Conservation (phyloP, 2,797 vertebrate genomes). For the Cynodonichthys magdalenae region DNA sequence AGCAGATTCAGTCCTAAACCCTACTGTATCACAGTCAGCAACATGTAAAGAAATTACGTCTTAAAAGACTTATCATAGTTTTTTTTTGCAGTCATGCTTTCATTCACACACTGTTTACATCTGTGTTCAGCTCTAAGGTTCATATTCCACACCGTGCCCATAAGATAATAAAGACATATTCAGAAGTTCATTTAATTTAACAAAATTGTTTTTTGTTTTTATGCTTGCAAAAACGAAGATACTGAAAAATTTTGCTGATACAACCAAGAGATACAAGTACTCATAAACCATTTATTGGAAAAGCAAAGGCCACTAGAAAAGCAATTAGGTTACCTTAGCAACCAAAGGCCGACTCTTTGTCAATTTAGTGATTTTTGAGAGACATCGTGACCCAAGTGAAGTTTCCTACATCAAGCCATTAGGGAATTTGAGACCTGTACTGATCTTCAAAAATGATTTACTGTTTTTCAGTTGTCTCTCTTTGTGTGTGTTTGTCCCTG, state of each 20-base stretch:
- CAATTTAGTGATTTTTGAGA: conserved; percentile 62
- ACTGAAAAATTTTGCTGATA: not conserved
- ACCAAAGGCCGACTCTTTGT: conserved; percentile 47
- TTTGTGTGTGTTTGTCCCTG: not conserved
- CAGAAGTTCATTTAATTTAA: not conserved
- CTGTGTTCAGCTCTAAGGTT: not conserved
- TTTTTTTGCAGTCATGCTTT: not conserved
- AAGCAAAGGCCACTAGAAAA: conserved; percentile 35
- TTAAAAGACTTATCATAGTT: not conserved
- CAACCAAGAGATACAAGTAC: conserved; percentile 13
- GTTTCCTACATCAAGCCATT: conserved; percentile 57
- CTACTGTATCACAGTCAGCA: not conserved
- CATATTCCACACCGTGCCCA: not conserved
- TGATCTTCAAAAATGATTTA: conserved; percentile 53
- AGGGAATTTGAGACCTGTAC: conserved; percentile 28
- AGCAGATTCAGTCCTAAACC: too few species aligned
- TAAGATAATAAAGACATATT: not conserved
- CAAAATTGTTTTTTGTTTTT: not conserved
- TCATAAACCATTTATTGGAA: conserved; percentile 29
- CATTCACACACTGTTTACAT: not conserved
- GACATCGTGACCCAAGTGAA: conserved; percentile 50
- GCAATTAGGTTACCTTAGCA: conserved; percentile 59
- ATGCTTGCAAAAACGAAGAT: not conserved
- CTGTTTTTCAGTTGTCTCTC: conserved; percentile 35
- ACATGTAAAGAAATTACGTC: not conserved